Percentiles rank a stretch among this genome's conserved stretches.
Evolutionary conservation across 2,113 vertebrate species (phyloP).

Genomic region (Apus apus): DNA sequence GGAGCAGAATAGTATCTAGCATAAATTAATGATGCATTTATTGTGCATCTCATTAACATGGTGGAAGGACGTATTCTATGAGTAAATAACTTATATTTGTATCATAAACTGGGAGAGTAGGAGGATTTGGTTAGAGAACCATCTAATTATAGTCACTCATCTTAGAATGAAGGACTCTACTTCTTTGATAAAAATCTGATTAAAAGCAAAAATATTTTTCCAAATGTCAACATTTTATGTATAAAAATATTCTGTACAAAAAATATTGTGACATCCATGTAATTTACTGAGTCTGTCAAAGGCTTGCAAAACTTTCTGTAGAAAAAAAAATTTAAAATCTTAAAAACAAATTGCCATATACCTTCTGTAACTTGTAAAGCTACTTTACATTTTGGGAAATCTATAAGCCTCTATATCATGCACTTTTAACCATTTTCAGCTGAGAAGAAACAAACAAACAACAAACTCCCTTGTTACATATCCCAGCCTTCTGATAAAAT

Average conservation of each 20-base stretch:
- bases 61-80: constrained; percentile 8
- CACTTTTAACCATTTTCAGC: not conserved
- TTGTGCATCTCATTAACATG: constrained; percentile 34
- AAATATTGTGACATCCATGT: not conserved
- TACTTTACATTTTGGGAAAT: not conserved
- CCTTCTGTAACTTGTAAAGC: not conserved
- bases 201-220: constrained; percentile 42
- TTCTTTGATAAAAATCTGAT: constrained; percentile 51
- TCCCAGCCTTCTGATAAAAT: not conserved
- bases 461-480: rapidly evolving
- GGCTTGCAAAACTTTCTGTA: not conserved
- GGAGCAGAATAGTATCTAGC: not conserved
- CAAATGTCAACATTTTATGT: not conserved
- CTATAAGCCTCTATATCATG: not conserved
- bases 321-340: not conserved
- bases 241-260: not conserved
- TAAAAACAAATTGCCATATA: not conserved
- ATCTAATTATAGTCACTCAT: constrained; percentile 51
- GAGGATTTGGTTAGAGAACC: constrained; percentile 20
- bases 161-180: not conserved
- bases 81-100: constrained; percentile 36
- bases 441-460: not conserved
- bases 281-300: not conserved
- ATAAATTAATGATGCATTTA: constrained; percentile 68
- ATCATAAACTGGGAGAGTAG: constrained; percentile 8